Base-by-base conservation (phyloP, 2,113 vertebrate species). In the Tychaedon coryphoeus region DNA sequence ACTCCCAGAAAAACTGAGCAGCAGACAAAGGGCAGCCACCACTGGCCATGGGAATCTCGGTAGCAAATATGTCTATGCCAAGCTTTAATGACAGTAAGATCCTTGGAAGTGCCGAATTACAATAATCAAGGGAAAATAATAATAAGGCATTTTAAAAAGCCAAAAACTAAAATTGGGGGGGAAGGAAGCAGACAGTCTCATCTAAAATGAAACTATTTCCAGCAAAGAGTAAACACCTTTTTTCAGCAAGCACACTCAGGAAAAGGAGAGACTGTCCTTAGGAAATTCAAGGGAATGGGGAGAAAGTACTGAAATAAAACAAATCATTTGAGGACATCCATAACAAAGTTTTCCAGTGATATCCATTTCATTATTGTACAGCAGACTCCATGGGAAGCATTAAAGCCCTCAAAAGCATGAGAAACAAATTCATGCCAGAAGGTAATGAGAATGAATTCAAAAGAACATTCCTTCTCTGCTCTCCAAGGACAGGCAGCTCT, bases 381-480 rank as follows among this genome's bases (percentile, higher is more conserved):
- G 25, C 28, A 74, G 78, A 50, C 58, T 88, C 54, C 28, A 14
- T 13, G 67, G 80, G 74, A 85, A 92, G 40, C 38, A 87, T 47
- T 61, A 72, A 70, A 91, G 42, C 12, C 16, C 70, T 54, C 33
- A 72, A 88, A 91, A 82, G 57, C 74, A 85, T 28, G 45, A 88
- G 74, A 91, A 94, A 79, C 26, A 62, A 79, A 82, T 40, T 51
- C 22, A 60, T 19, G 64, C 58, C 87, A 95, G 43, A 73, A 8
- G 76, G 45, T 18, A 91, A 89, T 4, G 19, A 73, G 86, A 94
- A 70, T 40, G 16, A 92, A 87, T 24, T 54, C 53, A 14, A 12
- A 60, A 76, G 48, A 89, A 31, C 53, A 87, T 53, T 93, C 71
- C 76, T 94, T 70, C 70, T 72, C 45, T 47, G 29, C 26, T 88